Evolutionary conservation across 2,888 invertebrate species (phyloP), one percentile per base, ranked within the genome.

Genomic region (Abscondita cerata): DNA sequence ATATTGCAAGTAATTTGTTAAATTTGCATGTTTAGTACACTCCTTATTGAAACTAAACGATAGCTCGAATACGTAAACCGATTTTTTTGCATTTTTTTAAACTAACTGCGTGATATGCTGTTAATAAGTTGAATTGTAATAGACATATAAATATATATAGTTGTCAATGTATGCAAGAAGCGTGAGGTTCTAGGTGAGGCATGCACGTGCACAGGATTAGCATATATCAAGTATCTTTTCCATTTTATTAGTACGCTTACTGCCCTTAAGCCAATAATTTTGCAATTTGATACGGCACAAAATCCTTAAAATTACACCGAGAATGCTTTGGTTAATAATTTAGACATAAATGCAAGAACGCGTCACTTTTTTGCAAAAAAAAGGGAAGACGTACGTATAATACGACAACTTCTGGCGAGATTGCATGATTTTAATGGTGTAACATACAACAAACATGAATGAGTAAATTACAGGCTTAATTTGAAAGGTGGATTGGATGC

Each of bases 191-290:
- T 67, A 67, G 68, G 68, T 66, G 67, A 70, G 69, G 70, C 66
- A 61, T 62, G 66, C 69, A 67, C 69, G 69, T 72, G 71, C 69
- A 65, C 66, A 69, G 68, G 57, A 61, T 25, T 33, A 70, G 70
- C 67, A 67, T 65, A 67, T 66, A 64, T 68, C 63, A 54, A 53
- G 54, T 63, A 55, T 36, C 59, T 56, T 44, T 59, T 51, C 51
- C 46, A 38, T 44, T 44, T 44, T 18, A 50, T 61, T 52, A 61
- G 47, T 61, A 52, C 44, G 38, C 33, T 54, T 50, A 34, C 50
- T 54, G 38, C 54, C 59, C 59, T 54, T 19, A 15, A 47, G 59
- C 47, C 41, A 44, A 44, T 44, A 44, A 44, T 44, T 44, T 44
- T 19, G 44, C 44, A 44, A 44, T 59, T 53, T 31, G 36, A 53